These are phyloP conservation scores for Cyprinodon diabolis DNA, from an alignment of 2,797 vertebrate genomes.

Conservation along the genomic window DNA sequence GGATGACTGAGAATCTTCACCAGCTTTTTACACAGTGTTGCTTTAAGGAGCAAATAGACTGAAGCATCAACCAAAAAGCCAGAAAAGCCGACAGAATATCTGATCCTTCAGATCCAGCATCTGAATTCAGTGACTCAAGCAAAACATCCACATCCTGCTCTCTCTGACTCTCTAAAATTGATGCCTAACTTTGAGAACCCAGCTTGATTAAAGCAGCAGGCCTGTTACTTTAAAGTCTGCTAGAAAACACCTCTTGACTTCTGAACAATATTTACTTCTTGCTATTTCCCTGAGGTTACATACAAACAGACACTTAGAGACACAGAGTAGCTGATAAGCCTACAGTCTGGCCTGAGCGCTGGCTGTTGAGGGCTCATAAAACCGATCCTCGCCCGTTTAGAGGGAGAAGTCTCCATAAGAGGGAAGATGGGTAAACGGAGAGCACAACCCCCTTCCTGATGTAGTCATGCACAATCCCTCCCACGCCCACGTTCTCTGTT, in stretches of 20 bases:
- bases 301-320: constrained; percentile 31
- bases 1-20: too few relatives aligned
- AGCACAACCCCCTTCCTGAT: constrained; percentile 5
- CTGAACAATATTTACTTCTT: constrained; percentile 81
- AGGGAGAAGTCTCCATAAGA: constrained; percentile 37
- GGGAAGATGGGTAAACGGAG: constrained; percentile 26
- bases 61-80: too few relatives aligned
- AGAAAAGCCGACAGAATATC: too few relatives aligned
- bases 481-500: constrained; percentile 23
- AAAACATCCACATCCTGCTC: background rate
- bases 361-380: constrained; percentile 79
- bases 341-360: constrained; percentile 78
- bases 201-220: constrained; percentile 41
- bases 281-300: constrained; percentile 45
- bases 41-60: too few relatives aligned
- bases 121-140: too few relatives aligned
- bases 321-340: constrained; percentile 70
- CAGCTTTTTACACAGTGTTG: too few relatives aligned
- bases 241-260: constrained; percentile 68
- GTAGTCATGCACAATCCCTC: constrained; percentile 8
- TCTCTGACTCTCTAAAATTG: constrained; percentile 6
- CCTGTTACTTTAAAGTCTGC: constrained; percentile 55
- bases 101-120: too few relatives aligned
- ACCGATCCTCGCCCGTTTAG: constrained; percentile 61
- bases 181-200: constrained; percentile 31